Evolutionary conservation across 2,113 vertebrate genomes (phyloP).

Genomic region (Pachyramphus minor): DNA sequence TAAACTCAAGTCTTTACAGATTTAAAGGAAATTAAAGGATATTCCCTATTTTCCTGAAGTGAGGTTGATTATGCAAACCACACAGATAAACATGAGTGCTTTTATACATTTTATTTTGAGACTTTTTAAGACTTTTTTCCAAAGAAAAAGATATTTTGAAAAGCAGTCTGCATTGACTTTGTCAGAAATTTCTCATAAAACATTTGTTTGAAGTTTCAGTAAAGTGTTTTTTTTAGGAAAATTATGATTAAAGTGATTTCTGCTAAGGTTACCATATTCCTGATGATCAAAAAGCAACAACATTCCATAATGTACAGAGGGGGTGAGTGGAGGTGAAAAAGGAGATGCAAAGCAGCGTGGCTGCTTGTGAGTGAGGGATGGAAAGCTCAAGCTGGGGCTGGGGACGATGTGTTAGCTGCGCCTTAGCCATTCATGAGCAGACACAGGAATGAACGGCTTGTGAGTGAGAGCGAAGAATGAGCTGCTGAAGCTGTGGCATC

Average conservation of each 20-base stretch:
- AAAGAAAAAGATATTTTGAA: background rate
- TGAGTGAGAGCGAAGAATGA: fast-evolving
- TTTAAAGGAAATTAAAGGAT: background rate
- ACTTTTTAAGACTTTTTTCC: background rate
- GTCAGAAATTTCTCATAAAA: background rate
- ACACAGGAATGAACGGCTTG: too few relatives aligned
- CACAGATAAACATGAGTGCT: background rate
- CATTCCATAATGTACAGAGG: background rate
- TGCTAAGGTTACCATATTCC: background rate
- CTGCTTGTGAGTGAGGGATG: background rate
- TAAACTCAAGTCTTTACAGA: background rate
- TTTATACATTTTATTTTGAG: background rate
- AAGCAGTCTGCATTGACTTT: background rate
- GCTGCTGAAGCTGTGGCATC: background rate
- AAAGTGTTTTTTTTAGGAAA: background rate
- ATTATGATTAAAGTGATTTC: background rate
- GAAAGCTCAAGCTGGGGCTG: background rate
- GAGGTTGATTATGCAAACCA: background rate
- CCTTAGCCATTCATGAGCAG: background rate
- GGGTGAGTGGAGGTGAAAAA: background rate
- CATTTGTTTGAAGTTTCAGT: background rate
- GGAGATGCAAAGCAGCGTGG: fast-evolving
- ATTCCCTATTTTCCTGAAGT: background rate
- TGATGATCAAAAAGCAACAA: background rate
- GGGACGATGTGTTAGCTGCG: too few relatives aligned